A percentile compares a stretch with the other conserved stretches of the same genome.
Evolutionary conservation across 2,797 vertebrate species (phyloP).

Genomic region (Syngnathus rostellatus): DNA sequence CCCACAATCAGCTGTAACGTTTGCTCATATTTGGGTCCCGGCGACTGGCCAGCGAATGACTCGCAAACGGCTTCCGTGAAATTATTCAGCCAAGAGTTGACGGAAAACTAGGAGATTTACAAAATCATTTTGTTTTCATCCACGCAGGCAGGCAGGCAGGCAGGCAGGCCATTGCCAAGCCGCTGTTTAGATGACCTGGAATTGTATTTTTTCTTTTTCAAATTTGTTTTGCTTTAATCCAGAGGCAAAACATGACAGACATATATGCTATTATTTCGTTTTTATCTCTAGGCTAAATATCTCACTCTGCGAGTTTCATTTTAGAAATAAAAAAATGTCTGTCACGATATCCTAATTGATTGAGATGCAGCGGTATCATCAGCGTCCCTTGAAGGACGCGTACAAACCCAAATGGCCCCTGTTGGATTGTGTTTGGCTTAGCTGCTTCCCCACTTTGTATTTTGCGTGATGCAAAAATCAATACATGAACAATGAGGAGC

Average conservation of each 20-base stretch:
- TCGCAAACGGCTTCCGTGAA: not conserved
- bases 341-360: not conserved
- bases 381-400: not conserved
- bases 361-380: not conserved
- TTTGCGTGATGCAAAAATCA: slow-evolving; percentile 9
- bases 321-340: not conserved
- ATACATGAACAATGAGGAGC: not conserved
- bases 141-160: too few species aligned
- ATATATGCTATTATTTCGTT: too few species aligned
- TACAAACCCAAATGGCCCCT: not conserved
- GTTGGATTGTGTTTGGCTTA: not conserved
- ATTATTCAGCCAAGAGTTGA: not conserved
- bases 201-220: not conserved
- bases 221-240: not conserved
- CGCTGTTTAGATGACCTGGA: not conserved
- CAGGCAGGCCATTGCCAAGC: too few species aligned
- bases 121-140: too few species aligned
- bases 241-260: not conserved
- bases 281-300: too few species aligned
- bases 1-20: slow-evolving; percentile 6
- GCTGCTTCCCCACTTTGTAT: not conserved
- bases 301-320: not conserved
- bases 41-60: slow-evolving; percentile 20
- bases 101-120: not conserved
- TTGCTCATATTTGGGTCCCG: slow-evolving; percentile 41